phyloP scores from a whole-genome alignment of 2,888 invertebrate genomes.

The Choreutis nemorana region DNA sequence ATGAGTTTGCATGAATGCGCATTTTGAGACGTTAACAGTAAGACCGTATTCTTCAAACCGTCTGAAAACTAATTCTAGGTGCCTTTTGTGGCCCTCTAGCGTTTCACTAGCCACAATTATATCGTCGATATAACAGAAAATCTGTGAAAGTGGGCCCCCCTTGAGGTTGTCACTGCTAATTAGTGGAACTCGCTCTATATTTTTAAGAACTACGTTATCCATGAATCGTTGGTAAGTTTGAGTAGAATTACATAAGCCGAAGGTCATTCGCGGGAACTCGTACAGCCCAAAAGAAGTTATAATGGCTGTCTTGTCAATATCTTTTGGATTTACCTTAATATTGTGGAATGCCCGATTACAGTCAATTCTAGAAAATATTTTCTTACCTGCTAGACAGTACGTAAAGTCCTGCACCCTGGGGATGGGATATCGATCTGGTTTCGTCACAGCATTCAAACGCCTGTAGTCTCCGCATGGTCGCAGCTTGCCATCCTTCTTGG shows the following conservation, averaged over 20 bases:
- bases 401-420: slow-evolving; percentile 19
- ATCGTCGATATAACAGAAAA: slow-evolving; percentile 4
- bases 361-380: slow-evolving; percentile 2
- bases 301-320: no score
- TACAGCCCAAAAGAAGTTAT: no score
- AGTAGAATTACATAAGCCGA: no score
- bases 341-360: slow-evolving; percentile 4
- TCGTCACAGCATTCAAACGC: slow-evolving; percentile 18
- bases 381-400: slow-evolving; percentile 7
- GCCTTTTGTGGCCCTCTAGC: slow-evolving; percentile 1
- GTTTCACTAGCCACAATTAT: slow-evolving; percentile 1
- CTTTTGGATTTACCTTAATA: no score
- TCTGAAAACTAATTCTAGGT: slow-evolving; percentile 1
- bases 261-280: no score
- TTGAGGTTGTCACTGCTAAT: slow-evolving; percentile 3
- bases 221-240: no score
- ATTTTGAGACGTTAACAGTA: slow-evolving; percentile 1
- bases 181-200: slow-evolving; percentile 18
- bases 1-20: background rate
- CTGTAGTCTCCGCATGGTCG: slow-evolving; percentile 25
- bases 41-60: background rate
- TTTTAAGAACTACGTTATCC: slow-evolving; percentile 9
- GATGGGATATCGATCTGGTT: slow-evolving; percentile 24
- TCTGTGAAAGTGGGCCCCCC: background rate
- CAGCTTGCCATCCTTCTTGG: slow-evolving; percentile 8